phyloP scores from a whole-genome alignment of 2,113 vertebrate species.

The Lepus timidus region DNA sequence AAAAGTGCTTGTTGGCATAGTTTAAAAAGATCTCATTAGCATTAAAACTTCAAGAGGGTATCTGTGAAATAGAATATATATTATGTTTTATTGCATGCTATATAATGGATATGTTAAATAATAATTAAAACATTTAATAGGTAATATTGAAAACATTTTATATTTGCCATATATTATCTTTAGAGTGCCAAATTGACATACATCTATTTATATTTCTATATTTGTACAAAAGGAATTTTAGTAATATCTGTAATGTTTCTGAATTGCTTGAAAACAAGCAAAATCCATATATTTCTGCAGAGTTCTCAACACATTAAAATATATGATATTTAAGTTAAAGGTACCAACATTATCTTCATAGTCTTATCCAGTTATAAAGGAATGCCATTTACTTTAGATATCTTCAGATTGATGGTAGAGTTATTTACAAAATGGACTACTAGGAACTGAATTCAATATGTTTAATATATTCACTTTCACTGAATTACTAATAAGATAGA shows the following conservation, averaged over 20 bases:
- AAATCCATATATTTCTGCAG: background rate
- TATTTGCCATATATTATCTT: background rate
- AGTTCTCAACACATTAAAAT: background rate
- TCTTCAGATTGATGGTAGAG: background rate
- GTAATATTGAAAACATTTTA: background rate
- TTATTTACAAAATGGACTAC: background rate
- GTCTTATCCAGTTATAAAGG: background rate
- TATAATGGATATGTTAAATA: no score
- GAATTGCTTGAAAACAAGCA: background rate
- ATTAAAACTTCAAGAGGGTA: slow-evolving; percentile 29
- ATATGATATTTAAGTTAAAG: background rate
- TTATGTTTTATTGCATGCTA: no score
- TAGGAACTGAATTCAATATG: background rate
- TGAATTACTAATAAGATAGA: background rate
- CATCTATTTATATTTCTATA: slow-evolving; percentile 21
- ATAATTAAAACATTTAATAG: no score
- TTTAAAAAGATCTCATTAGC: background rate
- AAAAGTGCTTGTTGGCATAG: no score
- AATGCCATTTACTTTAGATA: background rate
- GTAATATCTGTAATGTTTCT: background rate
- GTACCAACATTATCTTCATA: background rate
- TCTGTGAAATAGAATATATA: background rate
- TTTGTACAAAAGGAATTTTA: background rate
- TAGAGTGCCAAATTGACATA: background rate
- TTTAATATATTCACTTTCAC: background rate